These are phyloP conservation scores for Eucriotettix oculatus DNA, from an alignment of 2,888 invertebrate species.

Conservation along the genomic window DNA sequence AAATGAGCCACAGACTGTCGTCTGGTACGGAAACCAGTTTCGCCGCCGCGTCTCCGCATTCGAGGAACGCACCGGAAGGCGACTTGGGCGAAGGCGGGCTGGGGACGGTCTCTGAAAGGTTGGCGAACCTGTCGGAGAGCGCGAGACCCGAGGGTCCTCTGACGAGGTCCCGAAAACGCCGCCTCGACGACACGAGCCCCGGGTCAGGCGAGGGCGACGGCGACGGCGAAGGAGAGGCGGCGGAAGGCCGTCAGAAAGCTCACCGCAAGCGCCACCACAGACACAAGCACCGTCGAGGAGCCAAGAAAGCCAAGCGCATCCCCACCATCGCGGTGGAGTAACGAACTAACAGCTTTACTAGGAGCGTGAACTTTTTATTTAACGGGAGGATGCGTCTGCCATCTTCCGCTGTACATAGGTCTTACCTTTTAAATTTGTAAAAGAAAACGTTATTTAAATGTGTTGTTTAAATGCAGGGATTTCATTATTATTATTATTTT, in stretches of 20 bases:
- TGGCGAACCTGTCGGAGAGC: too few species aligned
- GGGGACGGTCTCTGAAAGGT: background rate
- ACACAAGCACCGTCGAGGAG: background rate
- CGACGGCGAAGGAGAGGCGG: background rate
- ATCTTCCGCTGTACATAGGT: too few species aligned
- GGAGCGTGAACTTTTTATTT: too few species aligned
- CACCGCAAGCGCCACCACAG: constrained; percentile 4
- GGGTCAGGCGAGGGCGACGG: background rate
- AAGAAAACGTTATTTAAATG: too few species aligned
- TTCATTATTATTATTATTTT: too few species aligned
- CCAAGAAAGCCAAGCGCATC: constrained; percentile 7
- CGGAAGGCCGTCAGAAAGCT: background rate
- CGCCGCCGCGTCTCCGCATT: background rate
- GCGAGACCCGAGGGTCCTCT: constrained; percentile 8
- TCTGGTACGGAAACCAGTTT: background rate
- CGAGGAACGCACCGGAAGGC: background rate
- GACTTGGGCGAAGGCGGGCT: background rate
- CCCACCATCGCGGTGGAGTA: constrained; percentile 4
- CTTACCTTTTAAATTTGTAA: too few species aligned
- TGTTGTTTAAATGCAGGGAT: too few species aligned
- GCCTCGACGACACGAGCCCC: constrained; percentile 7
- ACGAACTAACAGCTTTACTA: too few species aligned
- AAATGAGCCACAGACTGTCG: constrained; percentile 1
- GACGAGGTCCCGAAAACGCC: constrained; percentile 13
- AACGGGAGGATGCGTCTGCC: too few species aligned